Percentiles rank a stretch among this genome's conserved stretches.
Conservation (phyloP, 2,888 invertebrate species). For the Leucozona laternaria region DNA sequence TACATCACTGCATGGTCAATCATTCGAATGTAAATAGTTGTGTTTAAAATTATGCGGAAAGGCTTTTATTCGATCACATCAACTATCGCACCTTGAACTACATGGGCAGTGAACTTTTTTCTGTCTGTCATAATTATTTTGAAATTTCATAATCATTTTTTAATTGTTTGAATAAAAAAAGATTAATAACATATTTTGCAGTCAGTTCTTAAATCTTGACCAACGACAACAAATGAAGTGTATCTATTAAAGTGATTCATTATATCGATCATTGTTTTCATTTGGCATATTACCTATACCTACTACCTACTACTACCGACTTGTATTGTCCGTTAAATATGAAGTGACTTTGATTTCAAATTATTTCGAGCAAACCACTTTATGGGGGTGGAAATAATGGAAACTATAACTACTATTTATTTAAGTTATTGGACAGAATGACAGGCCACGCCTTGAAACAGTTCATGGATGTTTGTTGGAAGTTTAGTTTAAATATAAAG, state of each 20-base stretch:
- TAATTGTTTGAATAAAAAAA: slow-evolving; percentile 18
- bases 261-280: neutral
- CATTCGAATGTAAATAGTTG: neutral
- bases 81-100: neutral
- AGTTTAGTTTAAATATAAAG: neutral
- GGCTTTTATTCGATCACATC: neutral
- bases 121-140: neutral
- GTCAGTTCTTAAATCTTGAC: slow-evolving; percentile 10
- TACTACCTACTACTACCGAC: neutral
- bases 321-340: neutral
- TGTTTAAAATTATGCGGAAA: slow-evolving; percentile 14
- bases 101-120: slow-evolving; percentile 12
- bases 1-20: neutral
- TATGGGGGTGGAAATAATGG: slow-evolving; percentile 10
- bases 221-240: neutral
- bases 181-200: slow-evolving; percentile 6
- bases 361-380: slow-evolving; percentile 14
- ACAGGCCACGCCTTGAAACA: slow-evolving; percentile 10
- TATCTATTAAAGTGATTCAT: slow-evolving; percentile 1
- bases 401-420: slow-evolving; percentile 5
- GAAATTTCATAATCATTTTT: slow-evolving; percentile 16
- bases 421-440: neutral
- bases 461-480: slow-evolving; percentile 3
- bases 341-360: slow-evolving; percentile 4
- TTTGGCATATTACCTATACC: too few species aligned